These are phyloP conservation scores for Paragorgia papillata DNA, from an alignment of 92 coral and sea anemone species.

Conservation along the genomic window DNA sequence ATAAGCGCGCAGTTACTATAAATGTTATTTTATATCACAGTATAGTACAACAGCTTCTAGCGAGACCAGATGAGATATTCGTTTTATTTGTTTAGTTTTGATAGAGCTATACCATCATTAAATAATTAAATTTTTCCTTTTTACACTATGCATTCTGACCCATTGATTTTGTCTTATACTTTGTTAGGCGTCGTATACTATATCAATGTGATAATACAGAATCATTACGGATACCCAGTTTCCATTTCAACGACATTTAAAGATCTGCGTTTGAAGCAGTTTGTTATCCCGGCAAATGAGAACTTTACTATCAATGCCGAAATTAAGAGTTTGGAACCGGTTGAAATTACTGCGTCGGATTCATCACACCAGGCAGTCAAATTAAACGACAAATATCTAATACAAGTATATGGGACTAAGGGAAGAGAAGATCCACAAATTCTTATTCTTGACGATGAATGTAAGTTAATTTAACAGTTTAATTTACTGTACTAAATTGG, in stretches of 20 bases:
- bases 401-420: neutral
- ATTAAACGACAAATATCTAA: neutral
- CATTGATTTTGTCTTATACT: neutral
- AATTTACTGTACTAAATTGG: too few species aligned
- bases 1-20: too few species aligned
- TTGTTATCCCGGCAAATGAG: constrained; percentile 2
- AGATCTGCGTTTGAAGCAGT: neutral
- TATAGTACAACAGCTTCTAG: too few species aligned
- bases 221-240: constrained; percentile 12
- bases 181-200: neutral
- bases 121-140: too few species aligned
- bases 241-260: neutral
- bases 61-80: too few species aligned
- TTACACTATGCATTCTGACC: neutral
- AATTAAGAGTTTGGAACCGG: neutral
- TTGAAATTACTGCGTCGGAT: neutral
- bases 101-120: too few species aligned
- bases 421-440: neutral
- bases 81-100: too few species aligned
- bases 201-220: constrained; percentile 2
- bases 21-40: too few species aligned
- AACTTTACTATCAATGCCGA: neutral
- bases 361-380: constrained; percentile 1
- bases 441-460: constrained; percentile 1
- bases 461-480: neutral